phyloP scores from a whole-genome alignment of 2,113 vertebrate species.

The Campylomormyrus numenius region DNA sequence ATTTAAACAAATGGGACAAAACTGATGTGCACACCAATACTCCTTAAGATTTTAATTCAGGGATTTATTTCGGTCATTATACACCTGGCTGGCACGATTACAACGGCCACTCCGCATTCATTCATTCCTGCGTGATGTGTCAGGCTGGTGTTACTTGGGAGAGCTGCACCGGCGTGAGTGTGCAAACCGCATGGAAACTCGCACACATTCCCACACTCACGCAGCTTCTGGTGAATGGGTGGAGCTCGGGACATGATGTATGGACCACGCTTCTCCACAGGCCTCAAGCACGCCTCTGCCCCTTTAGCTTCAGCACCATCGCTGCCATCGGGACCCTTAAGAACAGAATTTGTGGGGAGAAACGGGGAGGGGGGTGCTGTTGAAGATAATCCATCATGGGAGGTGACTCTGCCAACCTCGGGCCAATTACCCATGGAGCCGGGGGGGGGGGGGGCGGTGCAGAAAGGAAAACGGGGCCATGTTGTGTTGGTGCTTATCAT shows the following conservation, averaged over 20 bases:
- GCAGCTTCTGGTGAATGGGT: constrained; percentile 77
- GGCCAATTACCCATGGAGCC: neutral
- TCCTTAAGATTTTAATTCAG: neutral
- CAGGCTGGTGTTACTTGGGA: neutral
- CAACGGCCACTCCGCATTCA: neutral
- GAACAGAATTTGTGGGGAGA: neutral
- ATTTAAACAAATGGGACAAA: neutral
- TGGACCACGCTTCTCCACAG: constrained; percentile 77
- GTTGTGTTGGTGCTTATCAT: too few relatives aligned
- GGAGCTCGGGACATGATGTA: constrained; percentile 78
- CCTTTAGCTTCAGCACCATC: constrained; percentile 43
- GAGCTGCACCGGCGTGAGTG: neutral
- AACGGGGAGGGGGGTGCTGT: neutral
- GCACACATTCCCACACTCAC: constrained; percentile 59
- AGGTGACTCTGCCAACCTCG: neutral
- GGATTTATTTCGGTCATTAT: neutral
- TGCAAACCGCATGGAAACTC: neutral
- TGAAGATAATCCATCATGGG: neutral
- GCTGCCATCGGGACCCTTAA: constrained; percentile 40
- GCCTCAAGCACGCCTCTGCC: constrained; percentile 43
- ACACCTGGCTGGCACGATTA: neutral
- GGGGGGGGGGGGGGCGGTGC: neutral
- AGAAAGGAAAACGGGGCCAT: neutral
- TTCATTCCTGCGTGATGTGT: neutral
- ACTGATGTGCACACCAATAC: neutral